These are phyloP conservation scores for Forbesichthys papilliferus DNA, from an alignment of 2,113 vertebrate species.

Conservation along the genomic window DNA sequence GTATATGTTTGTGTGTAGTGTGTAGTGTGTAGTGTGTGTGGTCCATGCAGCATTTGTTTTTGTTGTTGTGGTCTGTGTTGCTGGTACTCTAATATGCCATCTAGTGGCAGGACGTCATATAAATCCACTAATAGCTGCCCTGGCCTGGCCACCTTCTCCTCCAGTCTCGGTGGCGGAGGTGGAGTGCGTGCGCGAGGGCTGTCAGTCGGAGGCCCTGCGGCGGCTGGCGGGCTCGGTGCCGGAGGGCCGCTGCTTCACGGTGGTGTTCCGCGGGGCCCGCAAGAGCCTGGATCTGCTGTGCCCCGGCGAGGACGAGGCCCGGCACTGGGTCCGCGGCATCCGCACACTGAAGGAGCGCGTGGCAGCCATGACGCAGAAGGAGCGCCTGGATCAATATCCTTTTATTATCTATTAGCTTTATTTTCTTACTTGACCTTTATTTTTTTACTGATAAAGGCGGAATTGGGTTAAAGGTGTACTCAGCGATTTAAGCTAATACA, in stretches of 20 bases:
- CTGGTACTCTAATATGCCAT: no score
- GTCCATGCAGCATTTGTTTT: no score
- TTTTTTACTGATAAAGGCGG: no score
- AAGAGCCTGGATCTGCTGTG: constrained; percentile 91
- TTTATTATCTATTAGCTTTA: constrained; percentile 3
- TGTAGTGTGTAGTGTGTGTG: no score
- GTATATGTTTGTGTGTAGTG: no score
- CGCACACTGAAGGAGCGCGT: constrained; percentile 81
- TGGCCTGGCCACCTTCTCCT: neutral
- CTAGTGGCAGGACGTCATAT: no score
- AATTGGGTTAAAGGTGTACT: no score
- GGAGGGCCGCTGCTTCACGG: constrained; percentile 84
- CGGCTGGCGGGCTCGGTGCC: constrained; percentile 75
- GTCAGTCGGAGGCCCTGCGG: constrained; percentile 87
- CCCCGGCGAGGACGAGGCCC: constrained; percentile 79
- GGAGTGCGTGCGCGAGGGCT: constrained; percentile 87
- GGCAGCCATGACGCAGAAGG: constrained; percentile 88
- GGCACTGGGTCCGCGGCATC: constrained; percentile 88
- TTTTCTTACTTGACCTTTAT: neutral
- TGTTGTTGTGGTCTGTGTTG: no score
- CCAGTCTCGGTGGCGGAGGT: constrained; percentile 88
- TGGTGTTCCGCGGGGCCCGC: constrained; percentile 84
- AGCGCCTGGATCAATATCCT: constrained; percentile 98
- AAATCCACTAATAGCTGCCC: no score
- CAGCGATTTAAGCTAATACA: no score